A percentile compares a stretch with the other conserved stretches of the same genome.
These are phyloP conservation scores for Nasonovia ribisnigri DNA, from an alignment of 2,888 invertebrate genomes.

Conservation along the genomic window DNA sequence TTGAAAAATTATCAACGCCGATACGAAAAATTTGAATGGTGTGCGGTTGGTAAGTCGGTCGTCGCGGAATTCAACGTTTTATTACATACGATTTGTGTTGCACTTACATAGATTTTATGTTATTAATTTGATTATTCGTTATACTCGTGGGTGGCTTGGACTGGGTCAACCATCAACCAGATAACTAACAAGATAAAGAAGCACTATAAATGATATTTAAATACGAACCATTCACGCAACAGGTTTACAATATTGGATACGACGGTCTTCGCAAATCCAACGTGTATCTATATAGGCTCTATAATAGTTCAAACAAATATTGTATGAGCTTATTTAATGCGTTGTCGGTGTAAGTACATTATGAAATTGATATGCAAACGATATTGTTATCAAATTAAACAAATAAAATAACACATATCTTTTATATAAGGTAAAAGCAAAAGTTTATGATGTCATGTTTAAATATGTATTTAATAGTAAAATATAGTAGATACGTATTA, in stretches of 20 bases:
- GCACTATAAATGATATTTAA: constrained; percentile 49
- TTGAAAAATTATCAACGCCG: background rate
- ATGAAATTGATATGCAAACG: background rate
- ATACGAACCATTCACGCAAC: constrained; percentile 34
- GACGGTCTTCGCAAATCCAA: constrained; percentile 47
- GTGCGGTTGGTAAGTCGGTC: background rate
- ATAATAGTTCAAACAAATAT: constrained; percentile 5
- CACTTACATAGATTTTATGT: background rate
- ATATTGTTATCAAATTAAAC: background rate
- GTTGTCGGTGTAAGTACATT: background rate
- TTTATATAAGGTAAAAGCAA: background rate
- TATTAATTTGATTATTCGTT: constrained; percentile 44
- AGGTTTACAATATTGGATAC: constrained; percentile 32
- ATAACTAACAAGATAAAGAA: constrained; percentile 59
- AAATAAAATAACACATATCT: background rate
- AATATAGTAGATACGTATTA: background rate
- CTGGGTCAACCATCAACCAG: constrained; percentile 36
- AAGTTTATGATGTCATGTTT: background rate
- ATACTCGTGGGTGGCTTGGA: constrained; percentile 1
- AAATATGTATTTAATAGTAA: background rate
- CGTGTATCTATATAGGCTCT: background rate
- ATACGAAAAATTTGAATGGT: background rate
- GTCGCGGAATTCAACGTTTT: background rate
- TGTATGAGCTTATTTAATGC: constrained; percentile 15
- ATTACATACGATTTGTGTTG: background rate